Evolutionary conservation across 2,113 vertebrate species (phyloP).

Genomic region (Pantherophis guttatus): DNA sequence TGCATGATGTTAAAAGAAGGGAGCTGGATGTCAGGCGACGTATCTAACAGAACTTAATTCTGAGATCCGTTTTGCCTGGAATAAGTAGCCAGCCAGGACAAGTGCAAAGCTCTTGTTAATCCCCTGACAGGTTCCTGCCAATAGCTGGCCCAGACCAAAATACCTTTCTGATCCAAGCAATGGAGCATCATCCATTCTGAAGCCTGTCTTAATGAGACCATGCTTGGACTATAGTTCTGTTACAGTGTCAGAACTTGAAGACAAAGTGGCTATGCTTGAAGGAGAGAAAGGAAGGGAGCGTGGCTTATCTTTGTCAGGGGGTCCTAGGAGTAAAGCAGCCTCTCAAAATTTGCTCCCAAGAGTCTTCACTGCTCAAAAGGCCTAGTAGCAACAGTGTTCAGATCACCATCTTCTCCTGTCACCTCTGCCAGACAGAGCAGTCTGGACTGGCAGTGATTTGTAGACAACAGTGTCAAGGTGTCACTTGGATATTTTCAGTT

Average conservation of each 20-base stretch:
- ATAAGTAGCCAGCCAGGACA: background rate
- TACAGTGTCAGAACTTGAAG: background rate
- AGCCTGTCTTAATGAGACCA: background rate
- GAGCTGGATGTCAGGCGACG: background rate
- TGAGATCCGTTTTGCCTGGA: background rate
- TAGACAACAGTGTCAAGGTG: conserved; percentile 2
- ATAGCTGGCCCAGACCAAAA: background rate
- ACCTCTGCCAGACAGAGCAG: background rate
- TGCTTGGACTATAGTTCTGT: background rate
- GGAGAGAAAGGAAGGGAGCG: background rate
- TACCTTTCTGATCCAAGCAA: background rate
- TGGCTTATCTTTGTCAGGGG: background rate
- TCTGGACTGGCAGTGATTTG: conserved; percentile 2
- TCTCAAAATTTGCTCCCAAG: background rate
- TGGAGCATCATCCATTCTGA: background rate
- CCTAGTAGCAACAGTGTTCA: background rate
- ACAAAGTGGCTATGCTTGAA: background rate
- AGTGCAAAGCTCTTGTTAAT: background rate
- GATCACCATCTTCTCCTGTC: background rate
- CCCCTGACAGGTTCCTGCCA: background rate
- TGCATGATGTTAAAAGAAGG: background rate
- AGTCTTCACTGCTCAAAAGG: background rate
- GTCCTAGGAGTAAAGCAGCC: background rate
- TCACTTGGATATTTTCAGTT: conserved; percentile 17
- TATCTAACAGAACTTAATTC: background rate